phyloP scores from a whole-genome alignment of 1,140 invertebrate genomes.

The Bombus cullumanus region DNA sequence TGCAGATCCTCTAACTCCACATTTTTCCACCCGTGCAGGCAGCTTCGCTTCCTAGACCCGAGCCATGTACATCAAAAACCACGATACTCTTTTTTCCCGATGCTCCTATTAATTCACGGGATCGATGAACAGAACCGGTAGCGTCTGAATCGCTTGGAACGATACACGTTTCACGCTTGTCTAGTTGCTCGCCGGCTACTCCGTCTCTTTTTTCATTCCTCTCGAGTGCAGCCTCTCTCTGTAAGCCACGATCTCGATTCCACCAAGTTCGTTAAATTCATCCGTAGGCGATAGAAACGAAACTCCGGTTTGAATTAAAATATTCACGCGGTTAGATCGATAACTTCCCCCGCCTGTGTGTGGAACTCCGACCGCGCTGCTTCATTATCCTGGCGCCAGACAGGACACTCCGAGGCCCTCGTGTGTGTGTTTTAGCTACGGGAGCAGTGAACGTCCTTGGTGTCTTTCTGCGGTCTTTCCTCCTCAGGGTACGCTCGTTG shows the following conservation, averaged over 20 bases:
- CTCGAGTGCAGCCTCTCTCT: neutral
- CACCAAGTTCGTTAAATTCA: conserved; percentile 6
- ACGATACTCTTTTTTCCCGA: neutral
- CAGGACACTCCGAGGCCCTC: conserved; percentile 17
- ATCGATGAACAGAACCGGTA: neutral
- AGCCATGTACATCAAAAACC: neutral
- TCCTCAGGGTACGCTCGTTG: conserved; percentile 34
- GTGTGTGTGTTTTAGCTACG: conserved; percentile 48
- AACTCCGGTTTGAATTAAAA: conserved; percentile 16
- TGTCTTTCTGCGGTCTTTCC: conserved; percentile 48
- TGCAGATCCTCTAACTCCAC: neutral
- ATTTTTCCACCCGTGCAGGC: neutral
- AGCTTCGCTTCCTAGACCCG: neutral
- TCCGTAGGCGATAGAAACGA: conserved; percentile 23
- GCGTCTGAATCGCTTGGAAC: neutral
- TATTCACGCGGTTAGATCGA: conserved; percentile 41
- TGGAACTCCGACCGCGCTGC: conserved; percentile 30
- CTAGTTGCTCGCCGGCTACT: neutral
- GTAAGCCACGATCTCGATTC: conserved; percentile 15
- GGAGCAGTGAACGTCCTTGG: conserved; percentile 73
- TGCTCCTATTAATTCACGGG: neutral
- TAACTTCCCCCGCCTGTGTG: conserved; percentile 4
- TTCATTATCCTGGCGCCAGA: conserved; percentile 67
- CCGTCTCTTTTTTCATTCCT: neutral
- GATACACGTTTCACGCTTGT: neutral